Evolutionary conservation across 2,113 vertebrate species (phyloP).

Genomic region (Diglossa brunneiventris): DNA sequence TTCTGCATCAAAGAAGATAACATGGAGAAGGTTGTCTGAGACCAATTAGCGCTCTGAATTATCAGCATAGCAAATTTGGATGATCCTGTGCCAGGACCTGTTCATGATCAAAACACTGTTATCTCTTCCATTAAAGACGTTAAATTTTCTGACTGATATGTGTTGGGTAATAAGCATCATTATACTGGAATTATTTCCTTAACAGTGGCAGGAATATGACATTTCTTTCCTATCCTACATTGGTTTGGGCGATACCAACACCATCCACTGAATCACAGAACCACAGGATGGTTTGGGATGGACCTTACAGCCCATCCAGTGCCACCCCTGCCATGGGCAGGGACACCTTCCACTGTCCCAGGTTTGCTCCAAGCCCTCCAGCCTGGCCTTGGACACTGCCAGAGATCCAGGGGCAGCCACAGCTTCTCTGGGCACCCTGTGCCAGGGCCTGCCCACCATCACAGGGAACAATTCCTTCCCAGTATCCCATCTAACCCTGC

Average conservation of each 20-base stretch:
- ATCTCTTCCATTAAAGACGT: neutral
- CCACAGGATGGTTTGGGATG: neutral
- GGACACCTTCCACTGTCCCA: accelerated
- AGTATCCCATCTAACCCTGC: accelerated
- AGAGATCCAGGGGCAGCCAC: neutral
- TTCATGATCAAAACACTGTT: neutral
- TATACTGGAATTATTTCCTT: neutral
- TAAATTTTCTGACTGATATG: accelerated
- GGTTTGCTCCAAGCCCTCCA: accelerated
- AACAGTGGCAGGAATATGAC: neutral
- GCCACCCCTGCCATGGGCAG: neutral
- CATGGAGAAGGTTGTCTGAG: neutral
- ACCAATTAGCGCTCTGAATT: neutral
- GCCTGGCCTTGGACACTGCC: accelerated
- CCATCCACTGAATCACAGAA: neutral
- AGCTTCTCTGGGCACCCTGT: neutral
- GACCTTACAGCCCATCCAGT: neutral
- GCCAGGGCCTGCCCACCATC: accelerated
- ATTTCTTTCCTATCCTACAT: neutral
- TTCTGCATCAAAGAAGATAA: neutral
- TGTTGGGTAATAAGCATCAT: neutral
- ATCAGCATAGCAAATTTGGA: neutral
- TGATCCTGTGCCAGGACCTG: neutral
- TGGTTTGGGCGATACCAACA: neutral
- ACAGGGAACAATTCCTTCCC: accelerated